These are phyloP conservation scores for Balanococcus diminutus DNA, from an alignment of 2,888 invertebrate species.

Conservation along the genomic window DNA sequence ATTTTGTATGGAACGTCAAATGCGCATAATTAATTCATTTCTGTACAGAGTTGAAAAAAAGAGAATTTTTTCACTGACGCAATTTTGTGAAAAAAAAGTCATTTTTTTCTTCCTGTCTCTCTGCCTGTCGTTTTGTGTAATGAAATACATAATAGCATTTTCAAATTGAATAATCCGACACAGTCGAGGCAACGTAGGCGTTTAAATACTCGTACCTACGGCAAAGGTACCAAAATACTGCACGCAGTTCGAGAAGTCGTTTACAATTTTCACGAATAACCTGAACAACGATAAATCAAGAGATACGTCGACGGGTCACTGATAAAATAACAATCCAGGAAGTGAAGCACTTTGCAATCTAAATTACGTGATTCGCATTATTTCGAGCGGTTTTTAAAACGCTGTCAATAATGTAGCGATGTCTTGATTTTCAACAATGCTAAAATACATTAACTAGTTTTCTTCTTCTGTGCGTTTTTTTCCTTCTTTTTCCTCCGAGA, in stretches of 20 bases:
- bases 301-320: constrained; percentile 33
- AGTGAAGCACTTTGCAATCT: constrained; percentile 34
- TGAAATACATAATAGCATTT: not conserved
- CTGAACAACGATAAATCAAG: constrained; percentile 32
- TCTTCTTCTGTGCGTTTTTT: not conserved
- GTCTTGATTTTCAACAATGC: not conserved
- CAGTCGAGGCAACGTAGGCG: not conserved
- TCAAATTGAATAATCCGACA: not conserved
- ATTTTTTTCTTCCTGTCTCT: not conserved
- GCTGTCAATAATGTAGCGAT: constrained; percentile 26
- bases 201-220: not conserved
- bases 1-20: not conserved
- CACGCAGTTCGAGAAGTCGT: not conserved
- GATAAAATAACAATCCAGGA: constrained; percentile 42
- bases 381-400: constrained; percentile 32
- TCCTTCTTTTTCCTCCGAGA: not conserved
- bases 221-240: not conserved
- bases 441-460: not conserved
- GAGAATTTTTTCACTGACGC: not conserved
- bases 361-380: constrained; percentile 49
- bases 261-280: not conserved
- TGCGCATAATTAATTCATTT: constrained; percentile 17
- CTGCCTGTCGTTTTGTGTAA: not conserved
- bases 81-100: not conserved
- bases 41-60: not conserved